Evolutionary conservation across 1,140 invertebrate species (phyloP), one percentile per base, ranked within the genome.

Genomic region (Tribolium castaneum): DNA sequence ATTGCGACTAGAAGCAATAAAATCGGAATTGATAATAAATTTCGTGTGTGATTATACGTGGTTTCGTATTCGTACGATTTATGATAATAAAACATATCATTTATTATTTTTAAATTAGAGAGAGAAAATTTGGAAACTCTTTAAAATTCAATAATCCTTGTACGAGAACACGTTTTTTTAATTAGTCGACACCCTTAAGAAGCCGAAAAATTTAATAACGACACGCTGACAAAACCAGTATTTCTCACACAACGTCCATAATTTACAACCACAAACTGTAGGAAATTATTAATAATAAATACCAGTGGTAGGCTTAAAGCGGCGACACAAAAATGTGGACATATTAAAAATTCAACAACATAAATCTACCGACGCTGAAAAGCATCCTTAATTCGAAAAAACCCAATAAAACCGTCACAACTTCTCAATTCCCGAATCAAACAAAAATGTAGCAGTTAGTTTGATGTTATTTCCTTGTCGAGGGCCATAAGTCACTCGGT

Each of bases 241-340:
- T 14, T 14, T 52, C 51, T 52, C 16, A 52, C 13, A 50, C 12
- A 52, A 52, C 51, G 12, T 19, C 16, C 16, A 14, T 66, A 66
- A 66, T 66, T 66, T 35, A 66, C 59, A 66, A 66, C 30, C 59
- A 66, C 2, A 66, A 35, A 35, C 59, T 35, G 14, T n/a, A 66
- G 59, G 59, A 66, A 66, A 66, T 66, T 66, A 66, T 66, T 66
- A 66, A 66, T 66, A 66, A 66, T 35, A 66, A 59, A 59, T 59
- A 25, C 19, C 59, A 12, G 59, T 66, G 25, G 59, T 66, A 59
- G 59, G n/a, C n/a, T 35, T 13, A 66, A 66, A 9, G 25, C 59
- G 25, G 59, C 54, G 30, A 14, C 59, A 66, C 59, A 66, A 66
- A 66, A 66, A 66, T 66, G 59, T 35, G 59, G 59, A 35, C 59